These are phyloP conservation scores for Amphipyra tragopoginis DNA, from an alignment of 2,888 invertebrate genomes.

Conservation along the genomic window DNA sequence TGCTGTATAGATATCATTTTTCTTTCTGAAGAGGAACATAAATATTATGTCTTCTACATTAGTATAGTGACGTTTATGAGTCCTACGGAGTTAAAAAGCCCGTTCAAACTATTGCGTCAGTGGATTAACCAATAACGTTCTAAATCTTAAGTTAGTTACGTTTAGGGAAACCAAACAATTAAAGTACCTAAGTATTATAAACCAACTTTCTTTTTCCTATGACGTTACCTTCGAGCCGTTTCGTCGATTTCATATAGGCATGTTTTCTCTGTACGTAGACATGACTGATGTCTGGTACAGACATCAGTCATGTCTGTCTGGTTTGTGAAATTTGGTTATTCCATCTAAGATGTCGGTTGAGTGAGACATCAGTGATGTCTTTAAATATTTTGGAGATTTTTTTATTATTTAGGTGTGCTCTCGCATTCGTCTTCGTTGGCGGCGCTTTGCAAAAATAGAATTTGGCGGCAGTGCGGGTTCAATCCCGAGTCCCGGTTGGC, in stretches of 20 bases:
- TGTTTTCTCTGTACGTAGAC: not conserved
- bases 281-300: slow-evolving; percentile 21
- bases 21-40: slow-evolving; percentile 66
- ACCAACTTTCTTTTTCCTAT: not conserved
- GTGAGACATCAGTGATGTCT: slow-evolving; percentile 57
- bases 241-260: not conserved
- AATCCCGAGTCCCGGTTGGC: slow-evolving; percentile 82
- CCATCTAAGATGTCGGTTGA: slow-evolving; percentile 55
- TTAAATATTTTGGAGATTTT: slow-evolving; percentile 76
- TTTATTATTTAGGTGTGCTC: slow-evolving; percentile 81
- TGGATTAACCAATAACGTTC: slow-evolving; percentile 18
- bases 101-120: slow-evolving; percentile 47
- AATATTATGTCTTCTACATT: slow-evolving; percentile 79
- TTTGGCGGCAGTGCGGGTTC: slow-evolving; percentile 85
- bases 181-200: not conserved
- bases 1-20: slow-evolving; percentile 69
- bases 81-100: slow-evolving; percentile 29
- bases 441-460: slow-evolving; percentile 89
- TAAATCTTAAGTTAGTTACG: not conserved
- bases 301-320: no score
- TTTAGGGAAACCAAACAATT: not conserved
- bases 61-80: slow-evolving; percentile 66
- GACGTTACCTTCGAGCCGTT: no score
- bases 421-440: slow-evolving; percentile 83
- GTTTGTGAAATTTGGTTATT: slow-evolving; percentile 48